phyloP scores from a whole-genome alignment of 2,888 invertebrate genomes.

The Serripes groenlandicus region DNA sequence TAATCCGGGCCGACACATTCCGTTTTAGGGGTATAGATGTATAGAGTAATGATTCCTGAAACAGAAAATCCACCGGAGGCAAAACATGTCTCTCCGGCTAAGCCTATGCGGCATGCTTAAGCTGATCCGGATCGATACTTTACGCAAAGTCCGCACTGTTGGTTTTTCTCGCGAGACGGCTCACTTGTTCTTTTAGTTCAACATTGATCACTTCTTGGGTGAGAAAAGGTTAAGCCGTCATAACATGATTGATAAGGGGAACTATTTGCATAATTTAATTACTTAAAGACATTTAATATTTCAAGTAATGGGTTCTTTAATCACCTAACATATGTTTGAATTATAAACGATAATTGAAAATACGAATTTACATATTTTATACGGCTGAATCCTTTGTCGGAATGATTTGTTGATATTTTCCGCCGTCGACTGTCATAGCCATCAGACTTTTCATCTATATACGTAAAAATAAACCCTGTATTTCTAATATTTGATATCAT shows the following conservation, averaged over 20 bases:
- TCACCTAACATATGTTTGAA: constrained; percentile 30
- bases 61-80: too few relatives aligned
- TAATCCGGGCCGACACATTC: too few relatives aligned
- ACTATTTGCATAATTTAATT: constrained; percentile 24
- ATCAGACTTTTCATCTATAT: constrained; percentile 6
- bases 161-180: too few relatives aligned
- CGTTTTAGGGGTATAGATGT: too few relatives aligned
- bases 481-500: too few relatives aligned
- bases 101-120: too few relatives aligned
- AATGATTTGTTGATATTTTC: constrained; percentile 21
- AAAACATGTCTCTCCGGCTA: too few relatives aligned
- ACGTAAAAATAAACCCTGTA: neutral
- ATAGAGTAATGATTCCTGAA: too few relatives aligned
- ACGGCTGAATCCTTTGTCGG: constrained; percentile 17
- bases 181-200: too few relatives aligned
- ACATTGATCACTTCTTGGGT: neutral
- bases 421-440: constrained; percentile 15
- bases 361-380: constrained; percentile 28
- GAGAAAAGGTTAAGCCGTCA: neutral
- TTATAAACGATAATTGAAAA: constrained; percentile 24
- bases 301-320: constrained; percentile 19
- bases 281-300: constrained; percentile 29
- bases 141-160: too few relatives aligned
- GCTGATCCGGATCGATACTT: too few relatives aligned
- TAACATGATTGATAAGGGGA: constrained; percentile 15